Evolutionary conservation across 2,113 vertebrate genomes (phyloP), one percentile per base, ranked within the genome.

Genomic region (Eleginops maclovinus): DNA sequence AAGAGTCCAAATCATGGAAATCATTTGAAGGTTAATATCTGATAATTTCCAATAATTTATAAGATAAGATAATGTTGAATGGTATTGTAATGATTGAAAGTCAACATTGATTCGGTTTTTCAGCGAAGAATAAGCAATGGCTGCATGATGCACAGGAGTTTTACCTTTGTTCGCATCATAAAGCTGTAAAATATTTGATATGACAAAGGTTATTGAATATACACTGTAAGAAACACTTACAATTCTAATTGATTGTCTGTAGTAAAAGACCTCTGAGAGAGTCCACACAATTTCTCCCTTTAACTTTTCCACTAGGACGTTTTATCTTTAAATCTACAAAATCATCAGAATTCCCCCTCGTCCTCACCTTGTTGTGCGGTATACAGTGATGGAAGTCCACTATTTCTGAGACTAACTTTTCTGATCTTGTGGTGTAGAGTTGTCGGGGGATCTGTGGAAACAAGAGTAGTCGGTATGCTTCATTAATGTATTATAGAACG

Each of bases 381-480:
- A 93, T 90, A 64, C 90, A 91, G 62, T 89, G 94, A 85, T 94
- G 93, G 75, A 95, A 94, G 62, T 82, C 85, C 79, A 93, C 89
- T 72, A 80, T 92, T 91, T 95, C 82, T 41, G 87, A 93, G 49
- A 89, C 87, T 93, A 95, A 77, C 92, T 96, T 88, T 87, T 95
- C 94, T 82, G 81, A 90, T 92, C 91, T 94, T 89, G 87, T 92
- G 94, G 94, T 94, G 94, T 94, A 93, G 91, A 95, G 85, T 86
- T 87, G 81, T 94, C 95, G 94, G 94, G 91, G 92, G 91, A 96
- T 92, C 96, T 98, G 87, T 8, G 73, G 46, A 89, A 87, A 77
- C 67, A 63, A 40, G 40, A 80, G 63, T 3, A 77, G 26, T 78
- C n/a, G 9, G 59, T 46, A 10, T 16, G 56, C 36, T 72, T 86